These are phyloP conservation scores for Cervus canadensis DNA, from an alignment of 2,113 vertebrate species.

Conservation along the genomic window DNA sequence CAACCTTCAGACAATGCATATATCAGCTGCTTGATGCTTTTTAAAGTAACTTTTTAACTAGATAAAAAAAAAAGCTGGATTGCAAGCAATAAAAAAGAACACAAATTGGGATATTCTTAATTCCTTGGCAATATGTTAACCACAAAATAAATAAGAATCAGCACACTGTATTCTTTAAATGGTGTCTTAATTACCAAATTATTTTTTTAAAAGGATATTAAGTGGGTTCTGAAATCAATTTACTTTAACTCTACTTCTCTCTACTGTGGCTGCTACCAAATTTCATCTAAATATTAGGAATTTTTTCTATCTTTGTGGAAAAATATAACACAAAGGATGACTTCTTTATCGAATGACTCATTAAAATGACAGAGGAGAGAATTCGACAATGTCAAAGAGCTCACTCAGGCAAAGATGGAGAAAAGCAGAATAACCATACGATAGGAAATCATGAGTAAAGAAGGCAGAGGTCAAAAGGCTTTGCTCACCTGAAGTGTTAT, in stretches of 20 bases:
- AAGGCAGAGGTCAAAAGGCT: not conserved
- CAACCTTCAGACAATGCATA: slow-evolving; percentile 57
- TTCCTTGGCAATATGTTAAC: slow-evolving; percentile 30
- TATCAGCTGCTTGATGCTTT: slow-evolving; percentile 47
- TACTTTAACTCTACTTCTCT: not conserved
- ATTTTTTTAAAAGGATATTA: not conserved
- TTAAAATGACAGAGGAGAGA: not conserved
- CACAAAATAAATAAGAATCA: slow-evolving; percentile 32
- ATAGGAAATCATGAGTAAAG: not conserved
- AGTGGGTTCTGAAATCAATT: slow-evolving; percentile 5
- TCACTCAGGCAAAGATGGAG: not conserved
- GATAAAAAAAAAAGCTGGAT: slow-evolving; percentile 45
- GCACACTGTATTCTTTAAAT: slow-evolving; percentile 16
- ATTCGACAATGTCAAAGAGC: not conserved
- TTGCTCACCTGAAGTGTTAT: not conserved
- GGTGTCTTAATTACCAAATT: slow-evolving; percentile 22
- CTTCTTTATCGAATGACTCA: slow-evolving; percentile 4
- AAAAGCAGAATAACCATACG: not conserved
- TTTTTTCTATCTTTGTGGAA: not conserved
- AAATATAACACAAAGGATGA: slow-evolving; percentile 6
- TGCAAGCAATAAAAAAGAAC: slow-evolving; percentile 42
- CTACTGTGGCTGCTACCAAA: not conserved
- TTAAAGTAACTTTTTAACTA: slow-evolving; percentile 63
- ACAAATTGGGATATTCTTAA: slow-evolving; percentile 33
- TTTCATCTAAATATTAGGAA: not conserved